Evolutionary conservation across 1,140 invertebrate species (phyloP), one percentile per base, ranked within the genome.

Genomic region (Plodia interpunctella): DNA sequence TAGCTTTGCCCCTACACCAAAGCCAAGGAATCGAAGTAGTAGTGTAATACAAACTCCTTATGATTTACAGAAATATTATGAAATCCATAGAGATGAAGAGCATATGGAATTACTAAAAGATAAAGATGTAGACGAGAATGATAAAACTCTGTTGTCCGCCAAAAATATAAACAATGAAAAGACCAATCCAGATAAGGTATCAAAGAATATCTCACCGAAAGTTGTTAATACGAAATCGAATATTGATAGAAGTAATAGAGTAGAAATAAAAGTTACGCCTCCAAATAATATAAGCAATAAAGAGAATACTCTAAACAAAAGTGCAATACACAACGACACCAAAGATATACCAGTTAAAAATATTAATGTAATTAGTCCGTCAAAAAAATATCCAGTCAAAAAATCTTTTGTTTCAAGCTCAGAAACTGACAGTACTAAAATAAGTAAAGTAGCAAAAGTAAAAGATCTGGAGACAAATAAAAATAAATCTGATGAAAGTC

Each of bases 11-110:
- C 84, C 84, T 2, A 84, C 77, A 8, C 84, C 84, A 15, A 89
- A 85, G 61, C 85, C 83, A 9, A 69, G 87, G 25, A 69, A 86
- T 19, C 78, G 88, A 54, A 87, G 88, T 62, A 89, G 88, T 54
- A 91, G 87, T 60, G 78, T 91, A 4, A 90, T 90, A 68, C 88
- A 91, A 72, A 90, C 88, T 49, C 88, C 90, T 4, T 90, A 90
- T 63, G 90, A 91, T 63, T 71, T 91, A 63, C 85, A 91, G 68
- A 88, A 90, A 65, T 90, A 91, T 75, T 87, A 87, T 20, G 86
- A 90, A 80, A 74, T 90, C 50, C 86, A 90, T 69, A 70, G 74
- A 17, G 88, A 90, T 68, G 80, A 88, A 59, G 88, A 88, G 68
- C 88, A 90, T 63, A 76, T 83, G 74, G 81, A 83, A 51, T 72